phyloP scores from a whole-genome alignment of 2,113 vertebrate species.

The Pluvianellus socialis region DNA sequence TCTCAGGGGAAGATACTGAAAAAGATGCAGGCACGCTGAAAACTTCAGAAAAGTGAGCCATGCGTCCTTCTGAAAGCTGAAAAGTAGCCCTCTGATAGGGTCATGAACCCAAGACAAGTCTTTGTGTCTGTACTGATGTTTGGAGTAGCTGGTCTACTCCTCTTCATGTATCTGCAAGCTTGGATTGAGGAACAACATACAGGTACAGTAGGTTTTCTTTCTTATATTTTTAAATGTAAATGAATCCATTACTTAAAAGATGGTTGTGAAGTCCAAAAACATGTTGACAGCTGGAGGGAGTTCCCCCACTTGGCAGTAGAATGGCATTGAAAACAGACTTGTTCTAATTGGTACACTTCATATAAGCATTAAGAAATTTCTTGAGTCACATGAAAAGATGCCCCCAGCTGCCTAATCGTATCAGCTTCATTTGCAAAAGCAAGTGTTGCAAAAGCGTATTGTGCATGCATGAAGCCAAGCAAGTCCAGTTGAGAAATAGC shows the following conservation, averaged over 20 bases:
- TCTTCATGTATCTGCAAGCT: constrained; percentile 77
- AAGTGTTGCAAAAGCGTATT: not conserved
- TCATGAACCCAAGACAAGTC: constrained; percentile 77
- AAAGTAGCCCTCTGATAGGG: constrained; percentile 48
- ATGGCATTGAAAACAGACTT: not conserved
- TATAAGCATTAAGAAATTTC: not conserved
- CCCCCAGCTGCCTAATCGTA: not conserved
- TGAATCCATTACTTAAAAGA: not conserved
- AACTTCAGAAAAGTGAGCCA: not conserved
- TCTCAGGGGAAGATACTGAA: not conserved
- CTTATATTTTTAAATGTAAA: too few species aligned
- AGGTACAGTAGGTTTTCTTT: constrained; percentile 50
- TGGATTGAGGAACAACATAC: constrained; percentile 72
- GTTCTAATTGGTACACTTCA: not conserved
- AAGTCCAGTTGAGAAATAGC: not conserved
- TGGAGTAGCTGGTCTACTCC: constrained; percentile 75
- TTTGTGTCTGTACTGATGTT: constrained; percentile 76
- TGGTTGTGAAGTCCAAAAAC: not conserved
- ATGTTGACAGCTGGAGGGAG: not conserved
- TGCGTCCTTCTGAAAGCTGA: constrained; percentile 45
- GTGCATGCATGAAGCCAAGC: not conserved
- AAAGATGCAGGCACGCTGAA: not conserved
- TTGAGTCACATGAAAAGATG: not conserved
- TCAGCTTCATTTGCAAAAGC: not conserved
- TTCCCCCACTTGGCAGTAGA: not conserved